These are phyloP conservation scores for Drosophila arizonae DNA, from an alignment of 1,140 invertebrate genomes.

Conservation along the genomic window DNA sequence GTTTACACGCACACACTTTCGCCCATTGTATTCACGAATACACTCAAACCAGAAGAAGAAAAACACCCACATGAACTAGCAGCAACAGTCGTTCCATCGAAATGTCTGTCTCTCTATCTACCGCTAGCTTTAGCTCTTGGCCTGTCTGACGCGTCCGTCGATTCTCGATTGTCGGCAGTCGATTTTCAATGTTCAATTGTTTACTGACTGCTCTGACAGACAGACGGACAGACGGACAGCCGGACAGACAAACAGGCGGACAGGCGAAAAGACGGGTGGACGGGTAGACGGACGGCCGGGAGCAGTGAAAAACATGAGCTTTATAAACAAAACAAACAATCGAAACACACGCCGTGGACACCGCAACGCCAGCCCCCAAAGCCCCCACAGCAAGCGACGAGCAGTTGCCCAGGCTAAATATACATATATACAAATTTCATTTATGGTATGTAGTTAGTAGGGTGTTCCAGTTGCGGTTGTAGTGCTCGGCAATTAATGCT, in stretches of 20 bases:
- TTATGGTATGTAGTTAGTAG: constrained; percentile 1
- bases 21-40: constrained; percentile 30
- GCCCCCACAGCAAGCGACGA: not conserved
- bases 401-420: not conserved
- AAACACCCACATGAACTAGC: constrained; percentile 46
- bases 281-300: constrained; percentile 2
- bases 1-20: constrained; percentile 58
- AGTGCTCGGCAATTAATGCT: constrained; percentile 59
- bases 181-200: constrained; percentile 58
- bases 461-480: constrained; percentile 37
- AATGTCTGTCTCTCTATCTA: constrained; percentile 14
- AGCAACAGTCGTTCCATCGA: constrained; percentile 55
- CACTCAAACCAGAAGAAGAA: constrained; percentile 18
- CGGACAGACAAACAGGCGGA: constrained; percentile 26
- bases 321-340: constrained; percentile 78
- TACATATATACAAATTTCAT: not conserved
- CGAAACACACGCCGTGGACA: constrained; percentile 34
- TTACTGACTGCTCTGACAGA: constrained; percentile 41
- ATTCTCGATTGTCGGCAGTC: constrained; percentile 18
- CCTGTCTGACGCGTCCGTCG: constrained; percentile 26
- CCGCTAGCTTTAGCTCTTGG: not conserved
- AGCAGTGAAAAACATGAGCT: constrained; percentile 75
- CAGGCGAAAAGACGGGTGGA: not conserved
- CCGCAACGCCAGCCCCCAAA: not conserved
- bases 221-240: constrained; percentile 15